A percentile compares a stretch with the other conserved stretches of the same genome.
Evolutionary conservation across 2,113 vertebrate species (phyloP).

Genomic region (Rhadina sibilatrix): DNA sequence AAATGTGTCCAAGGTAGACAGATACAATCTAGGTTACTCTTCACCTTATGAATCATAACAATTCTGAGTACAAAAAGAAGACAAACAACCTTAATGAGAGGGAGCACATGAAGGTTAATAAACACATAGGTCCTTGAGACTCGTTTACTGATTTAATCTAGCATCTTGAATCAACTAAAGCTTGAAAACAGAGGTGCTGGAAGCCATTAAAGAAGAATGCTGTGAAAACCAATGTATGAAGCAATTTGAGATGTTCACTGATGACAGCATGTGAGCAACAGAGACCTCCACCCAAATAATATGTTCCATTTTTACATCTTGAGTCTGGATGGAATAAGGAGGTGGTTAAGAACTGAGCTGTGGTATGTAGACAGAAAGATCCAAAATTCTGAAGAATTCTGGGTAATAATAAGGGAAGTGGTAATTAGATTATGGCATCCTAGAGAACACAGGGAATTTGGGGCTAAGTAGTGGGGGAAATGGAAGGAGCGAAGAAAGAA

Average conservation of each 20-base stretch:
- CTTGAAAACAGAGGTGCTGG: background rate
- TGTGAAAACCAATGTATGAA: slow-evolving; percentile 11
- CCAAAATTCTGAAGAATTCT: background rate
- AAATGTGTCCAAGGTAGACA: background rate
- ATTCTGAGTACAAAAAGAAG: background rate
- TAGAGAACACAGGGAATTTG: background rate
- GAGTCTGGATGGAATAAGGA: background rate
- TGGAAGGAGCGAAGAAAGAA: background rate
- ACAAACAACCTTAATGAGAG: background rate
- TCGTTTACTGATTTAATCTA: background rate
- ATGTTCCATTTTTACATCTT: background rate
- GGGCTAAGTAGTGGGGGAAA: background rate
- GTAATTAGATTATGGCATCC: background rate
- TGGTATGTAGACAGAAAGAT: background rate
- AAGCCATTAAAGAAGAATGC: slow-evolving; percentile 30
- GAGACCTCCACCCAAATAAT: slow-evolving; percentile 9
- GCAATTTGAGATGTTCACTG: background rate
- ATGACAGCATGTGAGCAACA: background rate
- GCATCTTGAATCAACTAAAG: background rate
- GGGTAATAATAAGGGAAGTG: background rate
- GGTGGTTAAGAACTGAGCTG: background rate
- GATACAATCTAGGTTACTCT: background rate
- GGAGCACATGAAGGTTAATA: background rate
- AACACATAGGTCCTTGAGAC: background rate
- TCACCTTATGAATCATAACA: background rate